phyloP scores from a whole-genome alignment of 2,113 vertebrate genomes.

The Zosterops borbonicus region DNA sequence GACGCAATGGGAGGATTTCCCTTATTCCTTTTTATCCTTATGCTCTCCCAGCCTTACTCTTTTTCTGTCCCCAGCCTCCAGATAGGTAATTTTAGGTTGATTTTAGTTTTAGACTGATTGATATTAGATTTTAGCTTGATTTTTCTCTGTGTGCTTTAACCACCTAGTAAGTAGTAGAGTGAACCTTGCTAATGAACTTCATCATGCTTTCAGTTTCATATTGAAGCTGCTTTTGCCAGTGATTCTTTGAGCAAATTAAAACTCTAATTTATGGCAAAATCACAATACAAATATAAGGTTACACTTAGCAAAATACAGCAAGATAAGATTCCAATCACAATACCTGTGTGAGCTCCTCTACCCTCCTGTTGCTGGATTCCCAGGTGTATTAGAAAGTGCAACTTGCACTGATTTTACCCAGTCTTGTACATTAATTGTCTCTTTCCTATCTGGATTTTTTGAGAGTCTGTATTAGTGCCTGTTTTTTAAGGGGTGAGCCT shows the following conservation, averaged over 20 bases:
- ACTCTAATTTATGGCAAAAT: background rate
- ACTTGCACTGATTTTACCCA: background rate
- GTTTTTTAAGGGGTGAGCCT: background rate
- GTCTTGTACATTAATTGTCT: background rate
- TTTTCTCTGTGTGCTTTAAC: background rate
- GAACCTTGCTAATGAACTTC: background rate
- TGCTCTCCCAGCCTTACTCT: background rate
- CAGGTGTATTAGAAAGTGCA: background rate
- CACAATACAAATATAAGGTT: background rate
- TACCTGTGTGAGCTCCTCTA: fast-evolving
- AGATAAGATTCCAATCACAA: background rate
- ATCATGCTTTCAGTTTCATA: background rate
- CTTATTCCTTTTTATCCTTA: background rate
- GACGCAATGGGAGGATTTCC: background rate
- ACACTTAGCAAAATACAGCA: background rate
- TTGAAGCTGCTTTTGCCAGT: background rate
- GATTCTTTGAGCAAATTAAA: background rate
- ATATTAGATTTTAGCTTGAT: background rate
- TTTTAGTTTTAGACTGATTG: background rate
- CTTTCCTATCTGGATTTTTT: background rate
- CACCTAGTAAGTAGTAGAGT: background rate
- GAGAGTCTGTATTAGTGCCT: background rate
- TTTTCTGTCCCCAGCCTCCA: background rate
- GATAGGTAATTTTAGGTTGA: background rate
- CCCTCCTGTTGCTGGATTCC: background rate